Evolutionary conservation across 2,888 invertebrate genomes (phyloP).

Genomic region (Ormyrus pomaceus): DNA sequence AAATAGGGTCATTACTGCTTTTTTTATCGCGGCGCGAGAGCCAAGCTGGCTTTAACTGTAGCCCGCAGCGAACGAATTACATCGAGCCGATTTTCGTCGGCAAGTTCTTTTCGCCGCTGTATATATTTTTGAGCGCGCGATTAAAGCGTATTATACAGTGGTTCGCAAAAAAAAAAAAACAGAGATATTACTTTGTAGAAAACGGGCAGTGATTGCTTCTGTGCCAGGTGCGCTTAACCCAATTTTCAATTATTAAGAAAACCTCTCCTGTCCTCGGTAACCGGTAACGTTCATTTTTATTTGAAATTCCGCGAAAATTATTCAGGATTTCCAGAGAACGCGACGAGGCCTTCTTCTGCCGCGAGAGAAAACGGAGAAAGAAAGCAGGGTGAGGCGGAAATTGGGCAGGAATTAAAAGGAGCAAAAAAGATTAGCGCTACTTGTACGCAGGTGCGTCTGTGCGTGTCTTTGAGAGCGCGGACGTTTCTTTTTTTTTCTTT

Average conservation of each 20-base stretch:
- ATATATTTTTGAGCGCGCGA: neutral
- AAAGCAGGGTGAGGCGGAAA: neutral
- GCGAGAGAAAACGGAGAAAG: too few species aligned
- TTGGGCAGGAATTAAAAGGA: conserved; percentile 1
- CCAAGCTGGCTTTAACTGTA: neutral
- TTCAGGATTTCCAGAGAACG: conserved; percentile 47
- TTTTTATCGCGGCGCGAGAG: neutral
- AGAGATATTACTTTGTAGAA: conserved; percentile 1
- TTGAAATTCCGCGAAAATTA: conserved; percentile 44
- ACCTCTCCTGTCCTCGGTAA: neutral
- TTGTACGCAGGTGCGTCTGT: neutral
- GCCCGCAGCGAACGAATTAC: conserved; percentile 10
- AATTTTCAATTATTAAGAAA: conserved; percentile 21
- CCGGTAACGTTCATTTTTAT: conserved; percentile 37
- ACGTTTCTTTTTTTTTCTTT: conserved; percentile 39
- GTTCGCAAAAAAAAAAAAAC: neutral
- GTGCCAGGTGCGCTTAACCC: neutral
- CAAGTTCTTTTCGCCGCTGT: neutral
- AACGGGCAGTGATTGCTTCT: conserved; percentile 1
- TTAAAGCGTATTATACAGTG: conserved; percentile 4
- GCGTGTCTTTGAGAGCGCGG: neutral
- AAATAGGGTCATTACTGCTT: too few species aligned
- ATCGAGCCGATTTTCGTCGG: neutral
- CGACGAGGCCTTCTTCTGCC: conserved; percentile 53
- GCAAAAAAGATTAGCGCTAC: neutral